Conservation (phyloP, 2,797 vertebrate species). For the Rhinoraja longicauda region DNA sequence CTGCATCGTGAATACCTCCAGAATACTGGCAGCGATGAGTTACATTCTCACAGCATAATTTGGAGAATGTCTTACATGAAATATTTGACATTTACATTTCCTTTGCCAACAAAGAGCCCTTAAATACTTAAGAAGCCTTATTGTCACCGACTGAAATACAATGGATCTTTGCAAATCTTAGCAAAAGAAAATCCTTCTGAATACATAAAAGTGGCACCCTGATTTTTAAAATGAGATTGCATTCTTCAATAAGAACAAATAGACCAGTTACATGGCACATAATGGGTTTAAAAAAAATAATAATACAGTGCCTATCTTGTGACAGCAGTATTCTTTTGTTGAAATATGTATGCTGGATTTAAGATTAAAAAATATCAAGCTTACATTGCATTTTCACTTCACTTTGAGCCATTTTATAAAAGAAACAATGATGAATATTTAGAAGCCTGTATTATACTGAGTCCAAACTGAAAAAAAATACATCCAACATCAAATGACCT, state of each 20-base stretch:
- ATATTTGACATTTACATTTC: slow-evolving; percentile 26
- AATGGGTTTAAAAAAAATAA: background rate
- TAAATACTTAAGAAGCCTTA: background rate
- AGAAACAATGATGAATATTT: background rate
- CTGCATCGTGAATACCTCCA: background rate
- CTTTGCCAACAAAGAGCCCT: background rate
- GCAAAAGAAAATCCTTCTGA: background rate
- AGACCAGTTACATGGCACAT: background rate
- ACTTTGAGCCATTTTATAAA: slow-evolving; percentile 22
- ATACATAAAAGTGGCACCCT: background rate
- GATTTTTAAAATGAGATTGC: slow-evolving; percentile 8
- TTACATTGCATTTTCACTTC: background rate
- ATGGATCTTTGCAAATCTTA: background rate
- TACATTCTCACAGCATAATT: background rate
- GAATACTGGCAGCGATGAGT: background rate
- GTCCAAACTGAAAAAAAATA: background rate
- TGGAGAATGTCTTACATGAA: background rate
- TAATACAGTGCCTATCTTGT: background rate
- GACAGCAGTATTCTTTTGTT: slow-evolving; percentile 5
- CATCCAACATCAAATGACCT: background rate
- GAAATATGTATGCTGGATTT: background rate
- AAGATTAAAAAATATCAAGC: slow-evolving; percentile 5
- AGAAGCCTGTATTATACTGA: background rate
- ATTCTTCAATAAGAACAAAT: slow-evolving; percentile 18
- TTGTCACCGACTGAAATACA: slow-evolving; percentile 16